Evolutionary conservation across 1,140 invertebrate species (phyloP).

Genomic region (Hyphantria cunea): DNA sequence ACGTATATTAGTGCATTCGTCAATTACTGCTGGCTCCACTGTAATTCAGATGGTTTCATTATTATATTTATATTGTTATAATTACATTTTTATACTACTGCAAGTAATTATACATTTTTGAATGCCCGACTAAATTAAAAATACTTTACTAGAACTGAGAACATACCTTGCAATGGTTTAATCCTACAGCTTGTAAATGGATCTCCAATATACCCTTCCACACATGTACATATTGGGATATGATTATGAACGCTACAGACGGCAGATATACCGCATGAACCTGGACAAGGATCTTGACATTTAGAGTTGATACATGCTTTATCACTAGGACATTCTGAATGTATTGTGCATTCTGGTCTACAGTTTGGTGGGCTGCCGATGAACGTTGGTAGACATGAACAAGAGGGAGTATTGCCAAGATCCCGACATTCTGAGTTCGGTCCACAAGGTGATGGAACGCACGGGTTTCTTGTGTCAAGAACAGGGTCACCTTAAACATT

Average conservation of each 20-base stretch:
- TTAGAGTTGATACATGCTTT: constrained; percentile 85
- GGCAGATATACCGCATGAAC: constrained; percentile 86
- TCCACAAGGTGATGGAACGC: constrained; percentile 87
- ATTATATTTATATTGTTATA: no score
- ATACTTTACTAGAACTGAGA: neutral
- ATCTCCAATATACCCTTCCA: constrained; percentile 86
- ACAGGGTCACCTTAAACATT: constrained; percentile 68
- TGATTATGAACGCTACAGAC: constrained; percentile 85
- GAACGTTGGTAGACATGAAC: constrained; percentile 84
- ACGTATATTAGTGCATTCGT: constrained; percentile 85
- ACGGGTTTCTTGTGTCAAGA: constrained; percentile 79
- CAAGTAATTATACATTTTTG: no score
- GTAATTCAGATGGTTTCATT: no score
- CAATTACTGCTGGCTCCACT: constrained; percentile 73
- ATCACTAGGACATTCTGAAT: constrained; percentile 84
- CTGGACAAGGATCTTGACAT: constrained; percentile 88
- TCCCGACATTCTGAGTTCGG: constrained; percentile 86
- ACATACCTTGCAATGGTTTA: constrained; percentile 83
- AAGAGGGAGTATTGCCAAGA: constrained; percentile 83
- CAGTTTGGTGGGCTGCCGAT: constrained; percentile 88
- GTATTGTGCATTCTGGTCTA: constrained; percentile 86
- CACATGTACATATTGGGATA: constrained; percentile 85
- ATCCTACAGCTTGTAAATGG: constrained; percentile 85
- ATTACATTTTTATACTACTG: no score
- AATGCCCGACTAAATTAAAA: no score